Evolutionary conservation across 2,797 vertebrate genomes (phyloP).

Genomic region (Streptopelia turtur): DNA sequence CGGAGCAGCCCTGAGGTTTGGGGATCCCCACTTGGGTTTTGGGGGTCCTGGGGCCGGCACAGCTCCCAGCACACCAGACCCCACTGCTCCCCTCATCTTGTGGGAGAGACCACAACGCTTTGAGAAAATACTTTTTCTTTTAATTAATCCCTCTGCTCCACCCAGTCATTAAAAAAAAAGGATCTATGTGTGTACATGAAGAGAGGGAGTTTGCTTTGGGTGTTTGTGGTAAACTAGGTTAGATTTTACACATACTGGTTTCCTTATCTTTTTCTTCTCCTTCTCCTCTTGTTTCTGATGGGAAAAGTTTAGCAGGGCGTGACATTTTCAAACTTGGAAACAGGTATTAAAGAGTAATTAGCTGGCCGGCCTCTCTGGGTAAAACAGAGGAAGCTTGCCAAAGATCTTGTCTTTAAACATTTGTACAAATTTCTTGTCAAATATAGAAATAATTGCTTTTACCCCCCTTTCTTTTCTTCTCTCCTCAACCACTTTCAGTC

Average conservation of each 20-base stretch:
- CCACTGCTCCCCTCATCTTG: not conserved
- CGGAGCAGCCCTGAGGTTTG: rapidly evolving
- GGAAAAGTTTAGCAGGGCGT: not conserved
- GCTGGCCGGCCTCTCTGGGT: slow-evolving; percentile 15
- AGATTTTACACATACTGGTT: not conserved
- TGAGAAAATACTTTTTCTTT: not conserved
- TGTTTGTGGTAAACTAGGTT: not conserved
- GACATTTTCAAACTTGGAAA: slow-evolving; percentile 25
- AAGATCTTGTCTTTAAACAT: slow-evolving; percentile 72
- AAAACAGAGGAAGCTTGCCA: slow-evolving; percentile 56
- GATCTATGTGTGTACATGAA: rapidly evolving
- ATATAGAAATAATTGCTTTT: slow-evolving; percentile 66
- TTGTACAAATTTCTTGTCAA: slow-evolving; percentile 73
- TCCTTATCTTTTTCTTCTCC: not conserved
- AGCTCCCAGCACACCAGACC: rapidly evolving
- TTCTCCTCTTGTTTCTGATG: not conserved
- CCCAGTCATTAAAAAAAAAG: rapidly evolving
- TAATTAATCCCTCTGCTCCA: not conserved
- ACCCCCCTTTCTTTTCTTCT: not conserved
- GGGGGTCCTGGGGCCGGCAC: not conserved
- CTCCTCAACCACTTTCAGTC: slow-evolving; percentile 34
- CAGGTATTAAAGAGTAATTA: slow-evolving; percentile 63
- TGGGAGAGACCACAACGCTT: not conserved
- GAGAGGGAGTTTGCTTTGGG: not conserved
- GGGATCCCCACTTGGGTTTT: rapidly evolving